Conservation (phyloP, 2,113 vertebrate genomes). For the Sialia sialis region DNA sequence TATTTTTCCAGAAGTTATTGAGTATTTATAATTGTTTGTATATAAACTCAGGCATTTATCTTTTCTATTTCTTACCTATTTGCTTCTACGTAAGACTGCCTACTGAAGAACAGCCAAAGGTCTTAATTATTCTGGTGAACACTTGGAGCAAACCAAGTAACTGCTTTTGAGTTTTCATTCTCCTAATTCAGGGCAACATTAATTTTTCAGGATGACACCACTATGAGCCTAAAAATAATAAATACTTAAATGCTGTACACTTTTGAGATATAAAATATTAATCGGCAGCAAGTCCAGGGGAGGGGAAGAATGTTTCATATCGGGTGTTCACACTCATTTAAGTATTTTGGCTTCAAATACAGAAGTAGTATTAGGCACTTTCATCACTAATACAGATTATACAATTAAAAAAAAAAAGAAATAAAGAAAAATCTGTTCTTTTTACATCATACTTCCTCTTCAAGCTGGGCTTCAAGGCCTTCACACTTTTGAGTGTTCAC, state of each 20-base stretch:
- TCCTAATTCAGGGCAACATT: not conserved
- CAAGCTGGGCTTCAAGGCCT: not conserved
- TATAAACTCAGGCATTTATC: not conserved
- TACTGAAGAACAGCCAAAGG: not conserved
- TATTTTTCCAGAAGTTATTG: not conserved
- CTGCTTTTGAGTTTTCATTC: not conserved
- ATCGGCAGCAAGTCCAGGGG: not conserved
- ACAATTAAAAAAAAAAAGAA: not conserved
- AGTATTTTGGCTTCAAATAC: constrained; percentile 5
- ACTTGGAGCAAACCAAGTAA: not conserved
- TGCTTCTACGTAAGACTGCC: not conserved
- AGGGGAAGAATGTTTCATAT: not conserved
- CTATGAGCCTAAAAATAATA: not conserved
- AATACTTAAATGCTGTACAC: not conserved
- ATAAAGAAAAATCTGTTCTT: not conserved
- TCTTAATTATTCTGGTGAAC: not conserved
- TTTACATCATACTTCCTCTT: not conserved
- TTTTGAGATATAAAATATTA: constrained; percentile 5
- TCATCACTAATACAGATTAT: not conserved
- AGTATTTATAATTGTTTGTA: not conserved
- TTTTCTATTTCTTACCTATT: not conserved
- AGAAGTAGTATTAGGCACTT: not conserved
- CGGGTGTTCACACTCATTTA: not conserved
- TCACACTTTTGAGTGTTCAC: not conserved
- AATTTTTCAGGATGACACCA: not conserved